Percentiles rank a stretch among this genome's conserved stretches.
Conservation (phyloP, 2,888 invertebrate species). For the Caenorhabditis sp. region DNA sequence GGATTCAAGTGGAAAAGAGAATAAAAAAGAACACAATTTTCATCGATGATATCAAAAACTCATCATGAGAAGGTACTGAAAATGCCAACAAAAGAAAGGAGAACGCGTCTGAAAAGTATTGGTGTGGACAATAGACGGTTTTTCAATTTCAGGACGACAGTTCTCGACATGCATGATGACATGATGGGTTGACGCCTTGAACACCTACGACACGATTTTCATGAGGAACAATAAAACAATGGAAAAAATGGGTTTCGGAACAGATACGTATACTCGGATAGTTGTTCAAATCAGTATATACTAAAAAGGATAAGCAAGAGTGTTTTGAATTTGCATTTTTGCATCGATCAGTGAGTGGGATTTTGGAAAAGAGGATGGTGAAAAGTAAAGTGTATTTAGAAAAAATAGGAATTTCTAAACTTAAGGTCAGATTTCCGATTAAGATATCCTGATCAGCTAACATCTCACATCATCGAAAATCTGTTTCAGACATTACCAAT, state of each 20-base stretch:
- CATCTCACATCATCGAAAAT: no score
- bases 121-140: constrained; percentile 36
- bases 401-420: no score
- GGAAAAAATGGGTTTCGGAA: constrained; percentile 28
- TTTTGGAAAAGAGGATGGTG: not conserved
- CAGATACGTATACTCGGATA: constrained; percentile 22
- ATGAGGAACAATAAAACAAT: constrained; percentile 52
- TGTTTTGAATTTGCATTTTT: no score
- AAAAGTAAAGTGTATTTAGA: no score
- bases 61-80: constrained; percentile 1
- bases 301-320: no score
- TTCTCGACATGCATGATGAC: constrained; percentile 27
- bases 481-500: no score
- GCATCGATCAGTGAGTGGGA: not conserved
- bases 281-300: not conserved
- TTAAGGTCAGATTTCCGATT: no score
- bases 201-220: not conserved
- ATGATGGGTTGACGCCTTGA: constrained; percentile 33
- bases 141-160: constrained; percentile 51
- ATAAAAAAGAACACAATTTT: not conserved
- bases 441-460: no score
- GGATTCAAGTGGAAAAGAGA: not conserved
- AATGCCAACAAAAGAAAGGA: not conserved
- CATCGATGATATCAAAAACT: no score
- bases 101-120: not conserved